These are phyloP conservation scores for Nothoprocta pentlandii DNA, from an alignment of 2,113 vertebrate species.

Conservation along the genomic window DNA sequence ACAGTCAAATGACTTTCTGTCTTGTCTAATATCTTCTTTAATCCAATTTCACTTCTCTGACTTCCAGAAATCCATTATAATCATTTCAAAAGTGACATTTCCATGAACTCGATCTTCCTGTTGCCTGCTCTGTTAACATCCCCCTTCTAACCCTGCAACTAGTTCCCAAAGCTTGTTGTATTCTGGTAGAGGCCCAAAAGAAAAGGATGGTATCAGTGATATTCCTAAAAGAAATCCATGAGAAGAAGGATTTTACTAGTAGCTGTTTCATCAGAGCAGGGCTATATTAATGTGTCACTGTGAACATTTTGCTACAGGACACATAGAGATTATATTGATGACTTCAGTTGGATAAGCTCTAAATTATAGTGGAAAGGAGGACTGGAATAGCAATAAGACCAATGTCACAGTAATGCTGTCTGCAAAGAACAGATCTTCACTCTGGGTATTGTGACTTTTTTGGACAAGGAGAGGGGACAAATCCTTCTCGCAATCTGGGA, in stretches of 20 bases:
- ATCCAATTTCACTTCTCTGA: background rate
- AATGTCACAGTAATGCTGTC: background rate
- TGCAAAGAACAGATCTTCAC: background rate
- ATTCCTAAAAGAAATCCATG: background rate
- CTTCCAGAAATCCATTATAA: background rate
- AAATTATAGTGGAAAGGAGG: background rate
- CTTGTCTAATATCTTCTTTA: conserved; percentile 28
- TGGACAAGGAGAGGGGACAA: background rate
- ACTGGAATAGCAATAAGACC: background rate
- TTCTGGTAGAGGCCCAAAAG: background rate
- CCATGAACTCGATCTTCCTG: background rate
- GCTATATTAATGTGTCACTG: background rate
- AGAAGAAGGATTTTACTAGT: background rate
- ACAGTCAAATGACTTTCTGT: conserved; percentile 32
- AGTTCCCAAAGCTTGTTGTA: background rate
- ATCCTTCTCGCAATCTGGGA: background rate
- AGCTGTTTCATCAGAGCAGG: background rate
- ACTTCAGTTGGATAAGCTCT: background rate
- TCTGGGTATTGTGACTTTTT: background rate
- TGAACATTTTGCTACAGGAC: background rate
- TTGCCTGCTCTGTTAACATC: background rate
- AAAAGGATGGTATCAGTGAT: background rate
- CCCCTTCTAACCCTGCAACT: background rate
- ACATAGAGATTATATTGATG: background rate
- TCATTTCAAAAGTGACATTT: conserved; percentile 20